Base-by-base conservation (phyloP, 2,888 invertebrate species). In the Polydrusus cervinus region DNA sequence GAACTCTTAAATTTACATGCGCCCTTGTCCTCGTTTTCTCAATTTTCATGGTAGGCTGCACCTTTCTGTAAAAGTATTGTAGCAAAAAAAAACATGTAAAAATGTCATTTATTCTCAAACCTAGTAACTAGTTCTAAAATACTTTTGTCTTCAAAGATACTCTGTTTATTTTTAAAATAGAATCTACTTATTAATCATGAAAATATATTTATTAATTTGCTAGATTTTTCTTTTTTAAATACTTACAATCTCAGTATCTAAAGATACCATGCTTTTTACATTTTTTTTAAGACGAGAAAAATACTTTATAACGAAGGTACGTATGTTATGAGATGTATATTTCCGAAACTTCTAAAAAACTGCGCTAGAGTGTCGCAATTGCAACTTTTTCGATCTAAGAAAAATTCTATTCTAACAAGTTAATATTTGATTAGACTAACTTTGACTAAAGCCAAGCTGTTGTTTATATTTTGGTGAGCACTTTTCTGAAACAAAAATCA, bases 401-500 rank as follows among this genome's bases (percentile, higher is more conserved):
- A 79, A 80, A 73, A 73, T 47, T 76, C 81, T 81, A 82, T 47
- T 79, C 81, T 82, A 82, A 78, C 80, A 81, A 83, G 81, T 82
- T 83, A 82, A 81, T 78, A 79, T 80, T 81, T 80, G 75, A 80
- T 80, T 79, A 80, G 79, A 78, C 78, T 80, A 80, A 76, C 77
- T 78, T 79, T 80, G 79, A 77, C 79, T 79, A 78, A 81, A 82
- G 81, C 81, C 74, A 80, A 80, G 76, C 72, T 61, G 49, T 65
- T 68, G 47, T n/a, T 30, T 51, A 34, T 47, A 49, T 14, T 67
- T 68, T 64, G 61, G 65, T 74, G 70, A 74, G 69, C 70, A 70
- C 25, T 57, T 70, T 45, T 51, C 69, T 74, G 49, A 70, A 74
- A 74, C 60, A 68, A 68, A 65, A 47, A 72, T 6, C 11, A 49